Base-by-base conservation (phyloP, 2,888 invertebrate species). In the Pachydiplax longipennis region DNA sequence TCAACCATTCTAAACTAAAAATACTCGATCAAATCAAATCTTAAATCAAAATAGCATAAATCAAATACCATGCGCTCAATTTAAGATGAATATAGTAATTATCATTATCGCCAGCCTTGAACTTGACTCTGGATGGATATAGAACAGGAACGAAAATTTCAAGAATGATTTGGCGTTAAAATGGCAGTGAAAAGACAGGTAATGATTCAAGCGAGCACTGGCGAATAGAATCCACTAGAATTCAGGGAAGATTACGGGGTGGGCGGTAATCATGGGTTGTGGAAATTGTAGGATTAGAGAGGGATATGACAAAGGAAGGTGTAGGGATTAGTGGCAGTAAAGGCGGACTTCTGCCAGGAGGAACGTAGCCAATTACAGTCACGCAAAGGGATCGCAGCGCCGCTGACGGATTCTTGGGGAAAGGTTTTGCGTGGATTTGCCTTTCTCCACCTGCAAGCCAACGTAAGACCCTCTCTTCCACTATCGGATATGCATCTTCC, bases 341-440 rank as follows among this genome's bases (percentile, higher is more conserved):
- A 65, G 87, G 87, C 61, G 61, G 37, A 87, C 83, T 44, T 10
- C 44, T 83, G 83, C 83, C 83, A 83, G 83, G 58, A 83, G 83
- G 83, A 87, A 87, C 61, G 87, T 31, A 61, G n/a, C 65, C 87
- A 87, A 87, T 87, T 87, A 87, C 87, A 87, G 87, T 87, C 87
- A 87, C 87, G 87, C 87, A 22, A 87, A 61, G 58, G 15, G 40
- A 44, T 73, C 37, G 44, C 40, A 81, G 40, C 5, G 37, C 31
- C 37, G 1, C 58, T 37, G 82, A 82, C 6, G 35, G 87, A 40
- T 31, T n/a, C 53, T n/a, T 22, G 25, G 48, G 81, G 58, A 37
- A 87, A 87, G 87, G 53, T 87, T 48, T 37, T 58, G 58, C 18
- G 37, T 15, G 58, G 87, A 87, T 87, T 87, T 87, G 65, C 65